These are phyloP conservation scores for Papilio dardanus DNA, from an alignment of 1,140 invertebrate species.

Conservation along the genomic window DNA sequence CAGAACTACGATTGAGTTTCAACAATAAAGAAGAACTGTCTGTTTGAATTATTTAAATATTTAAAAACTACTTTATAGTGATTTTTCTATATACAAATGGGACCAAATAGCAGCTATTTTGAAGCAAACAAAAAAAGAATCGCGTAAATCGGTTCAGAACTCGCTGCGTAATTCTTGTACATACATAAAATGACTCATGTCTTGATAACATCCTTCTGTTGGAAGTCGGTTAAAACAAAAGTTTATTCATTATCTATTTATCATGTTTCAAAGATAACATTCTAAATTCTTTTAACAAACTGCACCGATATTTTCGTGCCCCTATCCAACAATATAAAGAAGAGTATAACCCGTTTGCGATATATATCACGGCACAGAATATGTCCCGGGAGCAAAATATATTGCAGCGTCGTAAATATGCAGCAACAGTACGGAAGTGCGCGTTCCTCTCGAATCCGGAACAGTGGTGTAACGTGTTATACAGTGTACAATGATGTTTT, in stretches of 20 bases:
- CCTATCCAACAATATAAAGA: slow-evolving; percentile 21
- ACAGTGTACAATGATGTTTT: not conserved
- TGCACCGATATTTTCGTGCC: not conserved
- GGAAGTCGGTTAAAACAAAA: too few species aligned
- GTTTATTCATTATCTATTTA: not conserved
- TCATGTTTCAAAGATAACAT: not conserved
- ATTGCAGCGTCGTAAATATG: slow-evolving; percentile 26
- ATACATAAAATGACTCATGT: too few species aligned
- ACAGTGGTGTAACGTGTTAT: not conserved
- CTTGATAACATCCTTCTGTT: too few species aligned
- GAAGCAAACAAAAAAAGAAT: too few species aligned
- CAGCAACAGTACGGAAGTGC: slow-evolving; percentile 3
- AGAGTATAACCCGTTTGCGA: slow-evolving; percentile 20
- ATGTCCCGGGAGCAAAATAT: slow-evolving; percentile 33
- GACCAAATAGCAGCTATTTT: too few species aligned
- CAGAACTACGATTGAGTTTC: not conserved
- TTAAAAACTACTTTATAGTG: too few species aligned
- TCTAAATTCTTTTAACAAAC: not conserved
- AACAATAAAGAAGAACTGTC: too few species aligned
- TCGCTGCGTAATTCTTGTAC: too few species aligned
- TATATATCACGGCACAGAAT: slow-evolving; percentile 32
- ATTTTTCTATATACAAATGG: too few species aligned
- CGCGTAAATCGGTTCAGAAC: too few species aligned
- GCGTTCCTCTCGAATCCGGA: slow-evolving; percentile 24
- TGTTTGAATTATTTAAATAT: too few species aligned